Conservation (phyloP, 2,113 vertebrate genomes). For the Hymenochirus boettgeri region DNA sequence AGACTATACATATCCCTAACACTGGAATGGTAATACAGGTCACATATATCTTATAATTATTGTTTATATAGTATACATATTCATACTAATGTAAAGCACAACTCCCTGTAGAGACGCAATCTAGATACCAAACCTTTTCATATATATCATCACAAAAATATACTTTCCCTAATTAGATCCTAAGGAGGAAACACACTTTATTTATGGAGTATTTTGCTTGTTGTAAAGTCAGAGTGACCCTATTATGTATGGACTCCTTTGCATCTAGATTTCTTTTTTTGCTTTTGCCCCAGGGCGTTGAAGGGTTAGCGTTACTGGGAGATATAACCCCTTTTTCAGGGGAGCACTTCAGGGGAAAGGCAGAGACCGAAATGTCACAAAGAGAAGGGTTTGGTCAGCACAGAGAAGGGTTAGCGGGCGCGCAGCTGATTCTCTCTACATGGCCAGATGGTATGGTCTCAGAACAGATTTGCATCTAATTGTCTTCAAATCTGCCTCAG, state of each 20-base stretch:
- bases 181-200: too few relatives aligned
- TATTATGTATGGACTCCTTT: conserved; percentile 27
- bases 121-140: too few relatives aligned
- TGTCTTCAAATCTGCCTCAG: conserved; percentile 88
- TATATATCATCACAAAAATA: too few relatives aligned
- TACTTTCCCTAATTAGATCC: too few relatives aligned
- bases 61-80: too few relatives aligned
- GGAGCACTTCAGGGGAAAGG: conserved; percentile 27
- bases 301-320: conserved; percentile 31
- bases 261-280: conserved; percentile 17
- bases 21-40: too few relatives aligned
- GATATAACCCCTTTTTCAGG: conserved; percentile 37
- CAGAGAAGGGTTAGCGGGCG: conserved; percentile 35
- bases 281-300: conserved; percentile 17
- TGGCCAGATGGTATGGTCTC: conserved; percentile 97
- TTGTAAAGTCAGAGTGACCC: conserved; percentile 20
- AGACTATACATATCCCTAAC: too few relatives aligned
- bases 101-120: too few relatives aligned
- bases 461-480: conserved; percentile 93
- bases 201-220: too few relatives aligned
- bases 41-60: too few relatives aligned
- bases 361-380: conserved; percentile 26
- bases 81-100: too few relatives aligned
- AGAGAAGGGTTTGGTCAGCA: conserved; percentile 27
- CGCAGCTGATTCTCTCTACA: conserved; percentile 89